Base-by-base conservation (phyloP, 2,113 vertebrate genomes). In the Andinoacara biseriatus region DNA sequence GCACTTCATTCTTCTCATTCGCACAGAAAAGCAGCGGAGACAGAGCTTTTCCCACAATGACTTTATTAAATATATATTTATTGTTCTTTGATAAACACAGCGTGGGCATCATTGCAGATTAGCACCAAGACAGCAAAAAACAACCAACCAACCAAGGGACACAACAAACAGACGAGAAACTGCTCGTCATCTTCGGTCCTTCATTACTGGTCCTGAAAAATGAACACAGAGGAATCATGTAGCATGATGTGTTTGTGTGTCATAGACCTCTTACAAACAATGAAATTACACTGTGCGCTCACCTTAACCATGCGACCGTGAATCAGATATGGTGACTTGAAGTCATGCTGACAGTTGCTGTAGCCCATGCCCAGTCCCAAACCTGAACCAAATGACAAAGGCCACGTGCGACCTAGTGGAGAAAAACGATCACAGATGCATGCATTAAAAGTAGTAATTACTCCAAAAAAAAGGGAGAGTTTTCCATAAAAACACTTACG, bases 321-420 rank as follows among this genome's bases (percentile, higher is more conserved):
- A 80, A 98, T 95, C 89, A 98, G 96, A 88, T 97, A 96, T 0
- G 96, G 97, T 80, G 96, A 95, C 89, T 94, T 96, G 88, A 98
- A 97, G 92, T 98, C 97, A n/a, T 97, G 96, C 76, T 98, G 97
- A 91, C 97, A 98, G 94, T 98, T 98, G 90, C 96, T 95, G 90
- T 96, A 98, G 69, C 96, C 97, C 97, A 97, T 98, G 76, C 97
- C 97, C 81, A 99, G 74, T 22, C 98, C 97, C 94, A 96, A 91
- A 79, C 97, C 98, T 18, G 96, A 96, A 24, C 97, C 96, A 33
- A 99, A 95, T 0, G 96, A 95, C 7, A 98, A 88, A 0, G 98
- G 97, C 97, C 97, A 98, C 29, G 89, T 95, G 93, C 94, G 97
- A 92, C 97, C 97, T 98, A 85, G 22, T 49, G 54, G 60, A 26